These are phyloP conservation scores for Actinopyga echinites DNA, from an alignment of 53 echinoderm and acorn worm genomes.

Conservation along the genomic window DNA sequence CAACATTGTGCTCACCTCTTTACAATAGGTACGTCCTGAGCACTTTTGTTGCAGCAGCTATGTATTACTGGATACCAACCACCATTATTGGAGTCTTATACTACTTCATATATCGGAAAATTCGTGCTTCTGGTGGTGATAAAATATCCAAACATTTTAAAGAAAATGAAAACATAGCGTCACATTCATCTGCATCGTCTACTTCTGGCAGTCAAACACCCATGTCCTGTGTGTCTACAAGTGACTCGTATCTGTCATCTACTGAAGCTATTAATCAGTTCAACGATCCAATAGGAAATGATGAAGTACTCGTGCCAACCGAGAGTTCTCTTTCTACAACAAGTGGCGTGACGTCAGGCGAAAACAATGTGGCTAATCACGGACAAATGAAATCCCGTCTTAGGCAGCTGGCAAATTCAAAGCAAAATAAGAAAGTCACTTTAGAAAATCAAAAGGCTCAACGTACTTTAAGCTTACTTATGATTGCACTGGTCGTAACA, in stretches of 20 bases:
- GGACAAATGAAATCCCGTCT: too few species aligned
- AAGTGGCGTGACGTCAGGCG: too few species aligned
- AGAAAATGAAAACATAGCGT: too few species aligned
- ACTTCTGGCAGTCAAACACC: too few species aligned
- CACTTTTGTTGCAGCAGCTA: background rate
- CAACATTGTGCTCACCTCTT: background rate
- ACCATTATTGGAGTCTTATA: background rate
- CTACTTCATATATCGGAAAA: constrained; percentile 5
- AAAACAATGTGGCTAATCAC: too few species aligned
- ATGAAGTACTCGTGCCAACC: too few species aligned
- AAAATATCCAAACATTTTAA: background rate
- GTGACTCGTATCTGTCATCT: too few species aligned
- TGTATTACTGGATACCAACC: constrained; percentile 14
- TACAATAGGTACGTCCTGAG: background rate
- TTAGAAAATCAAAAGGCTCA: constrained; percentile 2
- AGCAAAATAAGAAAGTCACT: background rate
- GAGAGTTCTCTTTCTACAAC: background rate
- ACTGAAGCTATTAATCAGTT: too few species aligned
- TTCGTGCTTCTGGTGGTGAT: constrained; percentile 1
- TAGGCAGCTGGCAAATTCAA: background rate
- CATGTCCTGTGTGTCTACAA: too few species aligned
- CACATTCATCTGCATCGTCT: too few species aligned
- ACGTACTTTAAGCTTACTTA: constrained; percentile 4
- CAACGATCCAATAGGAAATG: too few species aligned
- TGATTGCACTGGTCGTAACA: background rate